phyloP scores from a whole-genome alignment of 2,888 invertebrate species.

The Arrhopalites spinosus region DNA sequence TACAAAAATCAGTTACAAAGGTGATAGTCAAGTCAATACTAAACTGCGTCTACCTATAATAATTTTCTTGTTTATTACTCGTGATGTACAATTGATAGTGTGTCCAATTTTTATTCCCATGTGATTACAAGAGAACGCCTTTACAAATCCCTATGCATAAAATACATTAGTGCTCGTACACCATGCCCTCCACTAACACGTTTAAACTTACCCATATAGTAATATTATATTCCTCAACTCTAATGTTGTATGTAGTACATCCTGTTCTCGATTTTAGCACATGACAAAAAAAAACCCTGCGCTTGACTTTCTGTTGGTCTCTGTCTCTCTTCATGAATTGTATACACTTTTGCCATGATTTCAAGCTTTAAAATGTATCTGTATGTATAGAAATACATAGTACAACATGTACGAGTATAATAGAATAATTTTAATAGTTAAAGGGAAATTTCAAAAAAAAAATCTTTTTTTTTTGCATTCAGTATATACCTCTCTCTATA shows the following conservation, averaged over 20 bases:
- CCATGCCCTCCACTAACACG: neutral
- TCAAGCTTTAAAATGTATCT: too few relatives aligned
- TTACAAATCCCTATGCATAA: too few relatives aligned
- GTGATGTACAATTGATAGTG: neutral
- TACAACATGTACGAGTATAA: too few relatives aligned
- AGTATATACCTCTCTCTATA: too few relatives aligned
- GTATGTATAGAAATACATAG: too few relatives aligned
- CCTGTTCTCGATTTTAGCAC: constrained; percentile 34
- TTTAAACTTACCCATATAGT: constrained; percentile 9
- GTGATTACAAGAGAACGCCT: constrained; percentile 11
- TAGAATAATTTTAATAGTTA: too few relatives aligned
- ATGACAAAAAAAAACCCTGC: constrained; percentile 20
- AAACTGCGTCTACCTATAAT: too few relatives aligned
- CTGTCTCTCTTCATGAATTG: neutral
- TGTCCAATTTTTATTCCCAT: neutral
- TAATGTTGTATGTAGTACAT: constrained; percentile 35
- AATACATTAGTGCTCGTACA: too few relatives aligned
- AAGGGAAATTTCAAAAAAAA: too few relatives aligned
- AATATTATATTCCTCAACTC: neutral
- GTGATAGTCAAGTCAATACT: neutral
- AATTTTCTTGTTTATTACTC: too few relatives aligned
- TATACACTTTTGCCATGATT: neutral
- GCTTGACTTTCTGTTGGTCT: neutral
- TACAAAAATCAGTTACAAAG: neutral
- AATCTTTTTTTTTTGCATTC: too few relatives aligned